These are phyloP conservation scores for Gymnopithys bicolor DNA, from an alignment of 2,797 vertebrate genomes.

Conservation along the genomic window DNA sequence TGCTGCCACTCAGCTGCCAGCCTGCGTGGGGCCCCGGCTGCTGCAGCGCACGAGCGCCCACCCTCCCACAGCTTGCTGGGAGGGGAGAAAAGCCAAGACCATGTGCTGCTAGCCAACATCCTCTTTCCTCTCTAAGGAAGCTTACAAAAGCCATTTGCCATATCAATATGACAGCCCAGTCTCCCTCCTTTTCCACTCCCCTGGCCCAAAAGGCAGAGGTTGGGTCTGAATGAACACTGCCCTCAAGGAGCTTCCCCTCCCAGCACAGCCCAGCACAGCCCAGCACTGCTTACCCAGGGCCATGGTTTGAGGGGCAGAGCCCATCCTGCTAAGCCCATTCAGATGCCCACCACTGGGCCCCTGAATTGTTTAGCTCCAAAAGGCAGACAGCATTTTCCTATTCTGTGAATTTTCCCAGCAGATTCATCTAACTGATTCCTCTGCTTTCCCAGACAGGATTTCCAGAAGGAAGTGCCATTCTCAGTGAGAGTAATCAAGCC, in stretches of 20 bases:
- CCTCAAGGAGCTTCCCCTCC: neutral
- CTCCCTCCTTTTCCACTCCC: neutral
- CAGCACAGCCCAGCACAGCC: neutral
- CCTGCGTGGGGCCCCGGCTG: neutral
- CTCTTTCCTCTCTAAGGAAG: constrained; percentile 4
- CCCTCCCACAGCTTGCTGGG: neutral
- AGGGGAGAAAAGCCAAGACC: neutral
- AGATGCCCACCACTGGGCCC: too few species aligned
- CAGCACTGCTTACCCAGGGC: neutral
- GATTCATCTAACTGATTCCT: neutral
- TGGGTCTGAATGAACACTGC: neutral
- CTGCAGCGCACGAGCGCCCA: neutral
- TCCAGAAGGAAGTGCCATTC: constrained; percentile 41
- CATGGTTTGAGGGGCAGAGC: neutral
- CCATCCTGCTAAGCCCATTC: neutral
- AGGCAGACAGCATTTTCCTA: neutral
- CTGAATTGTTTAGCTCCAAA: neutral
- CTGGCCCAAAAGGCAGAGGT: neutral
- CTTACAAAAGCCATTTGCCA: constrained; percentile 58
- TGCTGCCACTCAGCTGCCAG: neutral
- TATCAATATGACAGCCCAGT: constrained; percentile 14
- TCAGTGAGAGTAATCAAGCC: neutral
- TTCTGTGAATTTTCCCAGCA: neutral
- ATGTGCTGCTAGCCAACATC: neutral
- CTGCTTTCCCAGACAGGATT: neutral